Percentiles rank a stretch among this genome's conserved stretches.
phyloP scores from a whole-genome alignment of 2,113 vertebrate species.

The Tychaedon coryphoeus region DNA sequence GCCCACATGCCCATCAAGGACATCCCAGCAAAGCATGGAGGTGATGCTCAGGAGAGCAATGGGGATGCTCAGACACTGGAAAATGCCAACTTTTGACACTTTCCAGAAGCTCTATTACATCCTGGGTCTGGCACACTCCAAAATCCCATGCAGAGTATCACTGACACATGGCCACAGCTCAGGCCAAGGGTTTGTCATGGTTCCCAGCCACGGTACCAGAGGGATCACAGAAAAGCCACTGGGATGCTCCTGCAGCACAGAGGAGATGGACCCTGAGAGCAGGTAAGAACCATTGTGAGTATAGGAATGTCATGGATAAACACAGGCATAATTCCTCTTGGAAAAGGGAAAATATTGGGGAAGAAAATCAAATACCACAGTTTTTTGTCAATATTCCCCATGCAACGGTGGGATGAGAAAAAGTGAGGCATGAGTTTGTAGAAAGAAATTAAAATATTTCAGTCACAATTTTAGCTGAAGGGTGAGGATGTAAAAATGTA shows the following conservation, averaged over 20 bases:
- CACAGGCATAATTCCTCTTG: not conserved
- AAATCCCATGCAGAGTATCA: accelerated
- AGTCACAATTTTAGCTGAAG: not conserved
- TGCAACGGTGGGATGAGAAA: not conserved
- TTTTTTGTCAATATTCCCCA: not conserved
- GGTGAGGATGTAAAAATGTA: not conserved
- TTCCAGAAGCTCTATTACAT: not conserved
- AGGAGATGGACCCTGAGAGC: accelerated
- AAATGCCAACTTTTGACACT: not conserved
- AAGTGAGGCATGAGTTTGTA: accelerated
- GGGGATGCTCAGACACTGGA: not conserved
- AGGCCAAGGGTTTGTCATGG: not conserved
- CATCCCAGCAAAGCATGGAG: not conserved
- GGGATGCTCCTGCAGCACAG: not conserved
- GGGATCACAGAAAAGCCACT: not conserved
- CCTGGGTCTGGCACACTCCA: not conserved
- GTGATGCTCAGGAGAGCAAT: not conserved
- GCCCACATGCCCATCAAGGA: not conserved
- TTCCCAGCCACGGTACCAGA: accelerated
- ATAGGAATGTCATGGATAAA: accelerated
- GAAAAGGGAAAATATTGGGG: not conserved
- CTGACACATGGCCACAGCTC: accelerated
- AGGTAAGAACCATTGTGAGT: accelerated
- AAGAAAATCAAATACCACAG: not conserved
- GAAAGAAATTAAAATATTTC: not conserved